phyloP scores from a whole-genome alignment of 2,888 invertebrate genomes.

The Barypeithes pellucidus region DNA sequence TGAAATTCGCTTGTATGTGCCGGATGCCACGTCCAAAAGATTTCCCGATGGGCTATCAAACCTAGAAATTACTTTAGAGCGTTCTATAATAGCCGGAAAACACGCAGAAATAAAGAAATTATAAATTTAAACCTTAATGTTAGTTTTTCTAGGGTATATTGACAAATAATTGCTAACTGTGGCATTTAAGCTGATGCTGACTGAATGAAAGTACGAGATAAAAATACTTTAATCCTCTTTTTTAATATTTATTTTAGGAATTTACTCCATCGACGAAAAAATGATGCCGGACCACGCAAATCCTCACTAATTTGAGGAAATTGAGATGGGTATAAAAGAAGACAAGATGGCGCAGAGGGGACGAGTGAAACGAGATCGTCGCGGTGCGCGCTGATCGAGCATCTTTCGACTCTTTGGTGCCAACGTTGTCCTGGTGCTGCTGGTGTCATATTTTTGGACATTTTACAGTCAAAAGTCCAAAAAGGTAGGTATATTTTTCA shows the following conservation, averaged over 20 bases:
- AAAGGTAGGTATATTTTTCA: constrained; percentile 24
- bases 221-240: neutral
- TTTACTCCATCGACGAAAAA: neutral
- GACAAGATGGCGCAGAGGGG: constrained; percentile 12
- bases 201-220: too few relatives aligned
- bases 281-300: constrained; percentile 1
- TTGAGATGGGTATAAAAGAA: constrained; percentile 25
- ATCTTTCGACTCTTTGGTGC: constrained; percentile 30
- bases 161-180: too few relatives aligned
- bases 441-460: constrained; percentile 41
- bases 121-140: too few relatives aligned
- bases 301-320: constrained; percentile 1
- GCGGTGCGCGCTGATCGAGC: constrained; percentile 22
- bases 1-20: too few relatives aligned
- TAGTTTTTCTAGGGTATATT: too few relatives aligned
- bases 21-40: too few relatives aligned
- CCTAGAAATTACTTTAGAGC: too few relatives aligned
- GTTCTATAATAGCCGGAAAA: too few relatives aligned
- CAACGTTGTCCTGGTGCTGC: constrained; percentile 33
- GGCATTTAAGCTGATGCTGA: too few relatives aligned
- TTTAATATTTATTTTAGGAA: neutral
- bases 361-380: constrained; percentile 29
- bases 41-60: too few relatives aligned
- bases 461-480: constrained; percentile 34
- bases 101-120: too few relatives aligned